Evolutionary conservation across 2,888 invertebrate genomes (phyloP).

Genomic region (Choristoneura rosaceana): DNA sequence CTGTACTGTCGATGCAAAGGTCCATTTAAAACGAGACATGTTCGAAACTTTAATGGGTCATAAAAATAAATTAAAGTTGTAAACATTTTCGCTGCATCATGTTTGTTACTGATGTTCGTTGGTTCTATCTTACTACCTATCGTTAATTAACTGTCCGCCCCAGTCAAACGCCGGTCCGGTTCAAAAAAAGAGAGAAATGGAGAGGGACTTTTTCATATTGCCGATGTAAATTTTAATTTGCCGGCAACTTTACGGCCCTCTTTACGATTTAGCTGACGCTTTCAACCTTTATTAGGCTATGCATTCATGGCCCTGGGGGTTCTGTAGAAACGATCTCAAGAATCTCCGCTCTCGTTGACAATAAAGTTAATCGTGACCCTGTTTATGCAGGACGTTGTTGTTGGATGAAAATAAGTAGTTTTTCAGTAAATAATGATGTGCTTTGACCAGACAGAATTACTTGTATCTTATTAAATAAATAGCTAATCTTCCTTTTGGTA

Average conservation of each 20-base stretch:
- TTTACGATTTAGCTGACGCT: constrained; percentile 82
- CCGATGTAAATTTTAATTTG: constrained; percentile 84
- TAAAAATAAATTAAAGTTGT: constrained; percentile 45
- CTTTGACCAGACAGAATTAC: not conserved
- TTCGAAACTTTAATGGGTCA: constrained; percentile 36
- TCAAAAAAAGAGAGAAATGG: constrained; percentile 73
- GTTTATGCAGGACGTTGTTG: constrained; percentile 17
- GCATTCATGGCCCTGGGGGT: constrained; percentile 70
- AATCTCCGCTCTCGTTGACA: constrained; percentile 39
- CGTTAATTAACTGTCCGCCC: constrained; percentile 81
- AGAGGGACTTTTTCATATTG: constrained; percentile 81
- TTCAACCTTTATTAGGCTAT: constrained; percentile 80
- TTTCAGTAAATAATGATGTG: not conserved
- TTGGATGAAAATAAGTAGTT: constrained; percentile 2
- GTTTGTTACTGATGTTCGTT: constrained; percentile 68
- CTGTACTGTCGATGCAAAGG: not conserved
- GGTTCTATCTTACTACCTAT: constrained; percentile 66
- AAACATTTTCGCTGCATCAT: constrained; percentile 58
- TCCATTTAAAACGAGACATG: constrained; percentile 18
- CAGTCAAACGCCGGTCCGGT: constrained; percentile 71
- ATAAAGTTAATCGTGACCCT: constrained; percentile 25
- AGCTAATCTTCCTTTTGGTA: no score
- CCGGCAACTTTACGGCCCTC: constrained; percentile 81
- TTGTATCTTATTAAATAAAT: not conserved
- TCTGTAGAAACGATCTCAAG: constrained; percentile 58